Evolutionary conservation across 2,113 vertebrate genomes (phyloP), one percentile per base, ranked within the genome.

Genomic region (Lynx canadensis): DNA sequence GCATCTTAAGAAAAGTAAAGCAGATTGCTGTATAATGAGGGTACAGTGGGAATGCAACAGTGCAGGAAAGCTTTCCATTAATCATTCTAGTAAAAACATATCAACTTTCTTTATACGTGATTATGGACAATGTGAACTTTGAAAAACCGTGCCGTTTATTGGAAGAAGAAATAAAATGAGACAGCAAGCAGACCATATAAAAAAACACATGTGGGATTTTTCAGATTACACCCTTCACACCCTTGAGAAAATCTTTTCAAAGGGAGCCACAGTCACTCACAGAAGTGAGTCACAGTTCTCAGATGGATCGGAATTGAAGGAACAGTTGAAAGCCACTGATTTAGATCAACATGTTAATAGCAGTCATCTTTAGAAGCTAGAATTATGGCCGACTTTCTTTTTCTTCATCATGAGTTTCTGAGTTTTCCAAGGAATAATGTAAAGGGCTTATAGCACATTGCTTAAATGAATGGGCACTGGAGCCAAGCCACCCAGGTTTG

Each of bases 1-100:
- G 33, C 65, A 55, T 80, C 27, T 85, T 96, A 55, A 81, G 69
- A 60, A 52, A 94, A 92, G 73, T 63, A 52, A 82, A 96, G 81
- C 50, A 57, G 31, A 76, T 38, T 60, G 10, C 21, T 81, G 18
- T 31, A n/a, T 31, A 83, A 18, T 4, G 1, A 63, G 41, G 33
- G 23, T 27, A 16, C n/a, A 31, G 50, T 7, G 68, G 60, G 14
- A n/a, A 57, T 60, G 27, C 15, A 27, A 60, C 12, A 71, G 23
- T 52, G 13, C 50, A 45, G 86, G 60, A 73, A 69, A 68, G 33
- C 36, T 83, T 93, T 82, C 73, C 25, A 66, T 73, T 41, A 31
- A 25, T 38, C 57, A 74, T 33, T 71, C 50, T 12, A 73, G 57
- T 36, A 68, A 83, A 76, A 63, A 74, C 9, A 15, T 27, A 95